These are phyloP conservation scores for Labrus mixtus DNA, from an alignment of 2,113 vertebrate genomes.

Conservation along the genomic window DNA sequence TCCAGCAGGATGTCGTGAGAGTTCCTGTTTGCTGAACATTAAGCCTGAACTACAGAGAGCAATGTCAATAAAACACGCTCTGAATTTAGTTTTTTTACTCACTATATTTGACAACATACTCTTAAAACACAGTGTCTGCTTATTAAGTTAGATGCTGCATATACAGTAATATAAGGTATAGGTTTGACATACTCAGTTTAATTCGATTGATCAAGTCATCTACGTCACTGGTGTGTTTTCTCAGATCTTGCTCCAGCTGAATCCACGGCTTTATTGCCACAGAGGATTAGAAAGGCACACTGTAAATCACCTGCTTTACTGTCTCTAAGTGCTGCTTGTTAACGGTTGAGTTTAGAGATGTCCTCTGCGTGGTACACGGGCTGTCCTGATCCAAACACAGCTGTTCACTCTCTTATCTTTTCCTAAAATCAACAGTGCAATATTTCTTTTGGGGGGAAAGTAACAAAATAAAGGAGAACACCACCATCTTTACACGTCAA, in stretches of 20 bases:
- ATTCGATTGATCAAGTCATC: conserved; percentile 18
- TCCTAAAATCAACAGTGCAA: neutral
- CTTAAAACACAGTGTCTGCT: neutral
- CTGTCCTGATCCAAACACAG: conserved; percentile 62
- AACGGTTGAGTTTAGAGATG: conserved; percentile 41
- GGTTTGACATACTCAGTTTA: neutral
- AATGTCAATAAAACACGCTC: conserved; percentile 57
- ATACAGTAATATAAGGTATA: neutral
- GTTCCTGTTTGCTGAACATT: conserved; percentile 74
- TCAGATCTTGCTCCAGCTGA: conserved; percentile 29
- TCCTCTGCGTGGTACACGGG: conserved; percentile 34
- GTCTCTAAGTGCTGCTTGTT: conserved; percentile 26
- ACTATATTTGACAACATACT: neutral
- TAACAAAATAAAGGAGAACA: neutral
- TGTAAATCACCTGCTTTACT: conserved; percentile 55
- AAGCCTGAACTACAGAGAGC: conserved; percentile 30
- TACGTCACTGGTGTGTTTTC: conserved; percentile 5
- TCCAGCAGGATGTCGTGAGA: conserved; percentile 70
- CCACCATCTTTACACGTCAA: neutral
- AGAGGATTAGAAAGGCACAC: conserved; percentile 38
- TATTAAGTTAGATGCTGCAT: conserved; percentile 13
- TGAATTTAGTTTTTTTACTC: neutral
- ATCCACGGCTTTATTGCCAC: conserved; percentile 41
- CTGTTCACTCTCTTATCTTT: conserved; percentile 45
- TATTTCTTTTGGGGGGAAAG: neutral